Percentiles rank a stretch among this genome's conserved stretches.
These are phyloP conservation scores for Montipora capitata DNA, from an alignment of 92 coral and sea anemone genomes.

Conservation along the genomic window DNA sequence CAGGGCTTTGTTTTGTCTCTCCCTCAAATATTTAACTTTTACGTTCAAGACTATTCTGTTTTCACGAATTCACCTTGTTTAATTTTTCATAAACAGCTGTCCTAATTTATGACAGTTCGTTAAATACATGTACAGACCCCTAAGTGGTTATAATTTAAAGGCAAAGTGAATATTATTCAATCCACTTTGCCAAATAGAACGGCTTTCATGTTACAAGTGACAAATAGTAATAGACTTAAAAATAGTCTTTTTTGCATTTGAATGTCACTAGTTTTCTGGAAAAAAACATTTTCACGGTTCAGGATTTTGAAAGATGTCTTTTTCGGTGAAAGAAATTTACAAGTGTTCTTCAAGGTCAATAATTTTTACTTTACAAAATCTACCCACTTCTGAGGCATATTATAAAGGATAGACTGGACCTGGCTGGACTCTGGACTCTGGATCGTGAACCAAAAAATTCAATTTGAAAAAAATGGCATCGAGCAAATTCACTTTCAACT, in stretches of 20 bases:
- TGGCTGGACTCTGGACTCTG: no score
- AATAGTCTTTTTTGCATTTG: neutral
- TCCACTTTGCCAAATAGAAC: neutral
- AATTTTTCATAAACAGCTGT: slow-evolving; percentile 51
- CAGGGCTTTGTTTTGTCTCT: slow-evolving; percentile 47
- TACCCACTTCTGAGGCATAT: no score
- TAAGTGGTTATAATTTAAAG: slow-evolving; percentile 10
- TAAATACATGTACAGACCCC: neutral
- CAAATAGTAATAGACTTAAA: neutral
- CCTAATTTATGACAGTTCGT: neutral
- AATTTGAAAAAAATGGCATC: no score
- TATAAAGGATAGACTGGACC: no score
- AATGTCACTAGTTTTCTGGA: no score
- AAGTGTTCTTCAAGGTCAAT: no score
- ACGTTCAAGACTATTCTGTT: neutral
- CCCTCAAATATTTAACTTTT: slow-evolving; percentile 1
- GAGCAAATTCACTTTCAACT: no score
- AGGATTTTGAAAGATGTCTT: no score
- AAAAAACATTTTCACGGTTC: no score
- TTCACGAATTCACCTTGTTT: slow-evolving; percentile 19
- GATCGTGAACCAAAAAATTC: no score
- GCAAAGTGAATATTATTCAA: slow-evolving; percentile 19
- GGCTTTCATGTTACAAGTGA: neutral
- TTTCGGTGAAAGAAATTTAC: no score
- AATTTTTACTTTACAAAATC: no score